Evolutionary conservation across 2,888 invertebrate species (phyloP).

Genomic region (Ophraella communa): DNA sequence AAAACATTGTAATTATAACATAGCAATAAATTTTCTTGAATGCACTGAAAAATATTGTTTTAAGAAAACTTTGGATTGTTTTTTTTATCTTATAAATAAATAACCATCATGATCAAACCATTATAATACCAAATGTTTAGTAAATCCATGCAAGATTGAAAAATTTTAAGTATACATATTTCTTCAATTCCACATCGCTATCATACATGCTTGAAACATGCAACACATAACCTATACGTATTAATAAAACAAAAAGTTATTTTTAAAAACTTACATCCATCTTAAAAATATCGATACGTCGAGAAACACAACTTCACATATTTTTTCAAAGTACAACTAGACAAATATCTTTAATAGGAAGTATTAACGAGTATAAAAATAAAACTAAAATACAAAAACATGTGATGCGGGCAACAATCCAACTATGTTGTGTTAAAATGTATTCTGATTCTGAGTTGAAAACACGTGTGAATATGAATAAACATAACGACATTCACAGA

Average conservation of each 20-base stretch:
- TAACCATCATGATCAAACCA: neutral
- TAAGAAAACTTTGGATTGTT: too few species aligned
- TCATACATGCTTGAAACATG: neutral
- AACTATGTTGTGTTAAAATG: conserved; percentile 23
- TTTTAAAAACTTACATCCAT: conserved; percentile 28
- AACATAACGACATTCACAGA: neutral
- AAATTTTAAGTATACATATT: neutral
- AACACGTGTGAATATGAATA: conserved; percentile 12
- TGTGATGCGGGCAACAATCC: conserved; percentile 38
- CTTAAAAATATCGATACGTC: neutral
- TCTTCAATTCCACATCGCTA: neutral
- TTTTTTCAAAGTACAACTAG: neutral
- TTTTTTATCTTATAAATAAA: too few species aligned
- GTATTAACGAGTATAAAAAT: conserved; percentile 21
- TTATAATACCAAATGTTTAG: neutral
- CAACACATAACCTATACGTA: neutral
- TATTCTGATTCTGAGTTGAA: conserved; percentile 6
- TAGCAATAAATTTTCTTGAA: too few species aligned
- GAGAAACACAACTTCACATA: neutral
- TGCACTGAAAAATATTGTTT: too few species aligned
- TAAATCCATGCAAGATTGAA: neutral
- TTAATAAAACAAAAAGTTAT: conserved; percentile 1
- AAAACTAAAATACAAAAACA: conserved; percentile 30
- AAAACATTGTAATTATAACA: too few species aligned
- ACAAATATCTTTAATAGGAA: neutral